These are phyloP conservation scores for Marmota flaviventris DNA, from an alignment of 2,113 vertebrate species.

Conservation along the genomic window DNA sequence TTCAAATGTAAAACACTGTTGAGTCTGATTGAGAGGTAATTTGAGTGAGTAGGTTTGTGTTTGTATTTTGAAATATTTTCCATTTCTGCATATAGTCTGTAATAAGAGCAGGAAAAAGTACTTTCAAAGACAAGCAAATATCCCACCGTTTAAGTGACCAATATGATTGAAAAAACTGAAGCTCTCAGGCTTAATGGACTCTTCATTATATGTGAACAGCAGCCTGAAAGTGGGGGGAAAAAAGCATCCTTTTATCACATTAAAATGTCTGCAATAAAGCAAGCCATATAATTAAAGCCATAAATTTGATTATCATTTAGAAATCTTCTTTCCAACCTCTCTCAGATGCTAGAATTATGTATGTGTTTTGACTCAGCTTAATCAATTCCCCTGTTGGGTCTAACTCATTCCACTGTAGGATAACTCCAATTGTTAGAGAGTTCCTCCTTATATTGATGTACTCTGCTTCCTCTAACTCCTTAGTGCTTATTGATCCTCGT, in stretches of 20 bases:
- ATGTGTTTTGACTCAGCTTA: neutral
- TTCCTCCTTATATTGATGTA: neutral
- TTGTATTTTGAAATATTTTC: constrained; percentile 27
- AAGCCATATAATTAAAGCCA: neutral
- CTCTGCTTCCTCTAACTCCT: neutral
- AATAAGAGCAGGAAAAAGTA: neutral
- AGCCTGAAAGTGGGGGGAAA: neutral
- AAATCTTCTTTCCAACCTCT: neutral
- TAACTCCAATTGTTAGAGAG: neutral
- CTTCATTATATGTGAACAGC: neutral
- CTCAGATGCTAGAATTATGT: neutral
- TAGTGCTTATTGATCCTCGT: neutral
- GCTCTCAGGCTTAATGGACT: neutral
- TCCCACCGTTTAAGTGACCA: neutral
- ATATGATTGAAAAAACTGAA: neutral
- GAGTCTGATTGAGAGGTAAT: neutral
- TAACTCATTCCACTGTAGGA: neutral
- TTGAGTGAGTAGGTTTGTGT: neutral
- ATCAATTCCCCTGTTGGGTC: neutral
- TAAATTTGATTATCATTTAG: neutral
- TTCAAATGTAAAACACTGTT: neutral
- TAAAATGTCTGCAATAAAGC: neutral
- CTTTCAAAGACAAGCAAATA: constrained; percentile 32
- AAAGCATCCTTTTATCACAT: neutral
- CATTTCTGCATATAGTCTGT: neutral